These are phyloP conservation scores for Phalacrocorax aristotelis DNA, from an alignment of 2,113 vertebrate species.

Conservation along the genomic window DNA sequence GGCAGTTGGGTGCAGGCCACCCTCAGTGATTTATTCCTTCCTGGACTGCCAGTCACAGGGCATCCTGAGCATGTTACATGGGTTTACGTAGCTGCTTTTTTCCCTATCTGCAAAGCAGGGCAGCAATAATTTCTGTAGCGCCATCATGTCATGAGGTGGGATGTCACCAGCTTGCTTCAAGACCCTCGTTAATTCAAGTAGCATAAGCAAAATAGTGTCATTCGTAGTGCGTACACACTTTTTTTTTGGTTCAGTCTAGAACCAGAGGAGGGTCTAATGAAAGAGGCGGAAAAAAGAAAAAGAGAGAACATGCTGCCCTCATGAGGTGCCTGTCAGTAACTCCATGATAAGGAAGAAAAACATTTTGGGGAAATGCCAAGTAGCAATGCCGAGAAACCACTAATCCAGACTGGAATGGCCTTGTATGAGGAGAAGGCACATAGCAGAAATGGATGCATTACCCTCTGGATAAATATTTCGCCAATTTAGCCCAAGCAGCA, in stretches of 20 bases:
- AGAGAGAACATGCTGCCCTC: conserved; percentile 12
- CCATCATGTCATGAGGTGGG: neutral
- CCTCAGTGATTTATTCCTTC: neutral
- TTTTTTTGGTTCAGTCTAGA: neutral
- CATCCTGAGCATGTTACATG: neutral
- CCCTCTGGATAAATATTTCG: neutral
- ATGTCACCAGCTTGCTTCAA: neutral
- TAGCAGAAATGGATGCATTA: neutral
- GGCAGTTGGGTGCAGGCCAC: neutral
- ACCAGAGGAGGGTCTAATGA: neutral
- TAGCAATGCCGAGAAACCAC: neutral
- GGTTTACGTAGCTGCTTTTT: neutral
- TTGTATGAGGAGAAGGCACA: neutral
- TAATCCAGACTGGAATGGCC: neutral
- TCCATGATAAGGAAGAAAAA: neutral
- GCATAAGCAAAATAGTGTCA: neutral
- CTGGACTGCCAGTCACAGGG: neutral
- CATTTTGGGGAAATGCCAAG: neutral
- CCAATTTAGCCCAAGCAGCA: neutral
- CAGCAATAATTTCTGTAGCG: neutral
- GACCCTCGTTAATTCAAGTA: rapidly evolving
- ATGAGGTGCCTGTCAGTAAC: neutral
- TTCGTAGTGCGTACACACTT: rapidly evolving
- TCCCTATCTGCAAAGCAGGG: neutral
- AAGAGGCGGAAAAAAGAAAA: neutral